Conservation (phyloP, 2,797 vertebrate species). For the Leptatherina wallacei region DNA sequence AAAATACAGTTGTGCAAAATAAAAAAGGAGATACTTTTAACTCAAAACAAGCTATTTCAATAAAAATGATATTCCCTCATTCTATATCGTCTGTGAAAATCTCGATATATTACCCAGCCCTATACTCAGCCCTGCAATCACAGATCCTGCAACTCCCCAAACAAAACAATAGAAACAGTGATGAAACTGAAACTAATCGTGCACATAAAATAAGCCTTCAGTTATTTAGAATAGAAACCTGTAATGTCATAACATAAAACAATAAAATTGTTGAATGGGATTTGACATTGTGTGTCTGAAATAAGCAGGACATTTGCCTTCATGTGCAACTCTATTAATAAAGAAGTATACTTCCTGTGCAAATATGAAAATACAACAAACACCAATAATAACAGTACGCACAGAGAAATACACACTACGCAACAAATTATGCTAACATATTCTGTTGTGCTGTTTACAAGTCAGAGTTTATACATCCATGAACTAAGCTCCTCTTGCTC, state of each 20-base stretch:
- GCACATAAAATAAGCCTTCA: background rate
- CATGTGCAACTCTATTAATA: background rate
- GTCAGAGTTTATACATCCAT: conserved; percentile 49
- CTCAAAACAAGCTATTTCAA: too few relatives aligned
- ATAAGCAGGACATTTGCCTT: conserved; percentile 1
- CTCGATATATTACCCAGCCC: too few relatives aligned
- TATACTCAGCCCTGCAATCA: conserved; percentile 24
- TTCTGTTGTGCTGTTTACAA: conserved; percentile 55
- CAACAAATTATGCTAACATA: conserved; percentile 20
- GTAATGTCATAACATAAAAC: background rate
- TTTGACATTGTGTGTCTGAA: background rate
- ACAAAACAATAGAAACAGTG: conserved; percentile 20
- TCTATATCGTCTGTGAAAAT: too few relatives aligned
- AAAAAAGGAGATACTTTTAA: too few relatives aligned
- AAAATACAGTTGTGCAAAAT: too few relatives aligned
- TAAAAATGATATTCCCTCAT: too few relatives aligned
- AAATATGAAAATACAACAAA: background rate
- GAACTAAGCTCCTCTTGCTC: conserved; percentile 42
- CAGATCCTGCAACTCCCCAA: conserved; percentile 25
- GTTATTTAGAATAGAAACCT: background rate
- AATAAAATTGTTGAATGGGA: background rate
- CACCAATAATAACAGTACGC: background rate
- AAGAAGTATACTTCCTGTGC: background rate
- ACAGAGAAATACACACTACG: conserved; percentile 1
- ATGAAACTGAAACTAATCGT: conserved; percentile 9